phyloP scores from a whole-genome alignment of 2,113 vertebrate genomes.

The Loxodonta africana region DNA sequence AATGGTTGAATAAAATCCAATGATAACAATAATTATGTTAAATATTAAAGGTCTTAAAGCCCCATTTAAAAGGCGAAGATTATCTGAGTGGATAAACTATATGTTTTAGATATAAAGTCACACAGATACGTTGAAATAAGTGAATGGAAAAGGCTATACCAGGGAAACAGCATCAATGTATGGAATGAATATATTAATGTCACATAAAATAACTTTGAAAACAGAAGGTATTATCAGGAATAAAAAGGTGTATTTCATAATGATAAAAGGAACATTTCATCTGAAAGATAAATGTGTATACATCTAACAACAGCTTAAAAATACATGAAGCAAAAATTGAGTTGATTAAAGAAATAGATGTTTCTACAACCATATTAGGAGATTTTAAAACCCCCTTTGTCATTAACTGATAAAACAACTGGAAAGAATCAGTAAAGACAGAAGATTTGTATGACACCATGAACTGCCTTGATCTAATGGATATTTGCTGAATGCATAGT shows the following conservation, averaged over 20 bases:
- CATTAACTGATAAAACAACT: constrained; percentile 9
- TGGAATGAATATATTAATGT: neutral
- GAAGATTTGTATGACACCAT: neutral
- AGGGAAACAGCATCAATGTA: constrained; percentile 11
- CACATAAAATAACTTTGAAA: neutral
- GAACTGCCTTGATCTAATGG: neutral
- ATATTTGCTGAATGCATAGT: neutral
- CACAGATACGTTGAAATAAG: neutral
- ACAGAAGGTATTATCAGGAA: neutral
- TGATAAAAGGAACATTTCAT: neutral
- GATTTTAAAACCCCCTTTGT: neutral
- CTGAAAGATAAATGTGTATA: neutral
- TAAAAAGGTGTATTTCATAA: neutral
- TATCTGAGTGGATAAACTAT: neutral
- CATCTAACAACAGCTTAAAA: neutral
- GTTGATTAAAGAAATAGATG: neutral
- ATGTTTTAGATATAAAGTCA: neutral
- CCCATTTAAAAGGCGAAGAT: neutral
- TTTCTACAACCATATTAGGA: neutral
- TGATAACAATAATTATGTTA: neutral
- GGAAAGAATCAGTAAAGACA: neutral
- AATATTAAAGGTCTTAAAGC: neutral
- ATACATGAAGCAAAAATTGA: constrained; percentile 9
- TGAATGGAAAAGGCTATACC: neutral
- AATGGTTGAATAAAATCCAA: neutral